These are phyloP conservation scores for Lobophora halterata DNA, from an alignment of 2,888 invertebrate genomes.

Conservation along the genomic window DNA sequence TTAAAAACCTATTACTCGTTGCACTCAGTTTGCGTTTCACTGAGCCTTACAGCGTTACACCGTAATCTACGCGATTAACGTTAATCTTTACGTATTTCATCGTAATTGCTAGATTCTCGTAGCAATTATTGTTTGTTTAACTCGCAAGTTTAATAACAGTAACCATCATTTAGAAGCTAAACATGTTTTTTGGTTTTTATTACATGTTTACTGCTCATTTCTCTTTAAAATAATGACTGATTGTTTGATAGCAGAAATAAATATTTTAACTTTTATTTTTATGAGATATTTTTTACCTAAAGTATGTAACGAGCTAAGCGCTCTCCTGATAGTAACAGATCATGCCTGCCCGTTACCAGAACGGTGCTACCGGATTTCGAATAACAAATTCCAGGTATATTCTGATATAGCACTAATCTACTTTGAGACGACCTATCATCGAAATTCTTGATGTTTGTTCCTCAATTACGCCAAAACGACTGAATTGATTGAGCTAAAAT, in stretches of 20 bases:
- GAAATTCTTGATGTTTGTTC: no score
- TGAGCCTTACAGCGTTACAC: conserved; percentile 18
- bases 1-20: conserved; percentile 44
- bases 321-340: no score
- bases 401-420: no score
- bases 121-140: conserved; percentile 18
- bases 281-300: background rate
- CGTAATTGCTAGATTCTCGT: conserved; percentile 24
- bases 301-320: no score
- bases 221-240: conserved; percentile 4
- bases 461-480: no score
- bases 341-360: no score
- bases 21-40: conserved; percentile 20
- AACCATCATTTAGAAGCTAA: conserved; percentile 5
- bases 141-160: conserved; percentile 8
- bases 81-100: conserved; percentile 22
- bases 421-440: no score
- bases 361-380: no score
- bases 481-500: no score
- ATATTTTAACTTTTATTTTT: conserved; percentile 1
- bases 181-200: conserved; percentile 5
- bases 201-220: conserved; percentile 7
- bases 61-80: conserved; percentile 20
- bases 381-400: no score
- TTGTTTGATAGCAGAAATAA: conserved; percentile 2